A percentile compares a stretch with the other conserved stretches of the same genome.
phyloP scores from a whole-genome alignment of 2,888 invertebrate species.

The Tribolium freemani region DNA sequence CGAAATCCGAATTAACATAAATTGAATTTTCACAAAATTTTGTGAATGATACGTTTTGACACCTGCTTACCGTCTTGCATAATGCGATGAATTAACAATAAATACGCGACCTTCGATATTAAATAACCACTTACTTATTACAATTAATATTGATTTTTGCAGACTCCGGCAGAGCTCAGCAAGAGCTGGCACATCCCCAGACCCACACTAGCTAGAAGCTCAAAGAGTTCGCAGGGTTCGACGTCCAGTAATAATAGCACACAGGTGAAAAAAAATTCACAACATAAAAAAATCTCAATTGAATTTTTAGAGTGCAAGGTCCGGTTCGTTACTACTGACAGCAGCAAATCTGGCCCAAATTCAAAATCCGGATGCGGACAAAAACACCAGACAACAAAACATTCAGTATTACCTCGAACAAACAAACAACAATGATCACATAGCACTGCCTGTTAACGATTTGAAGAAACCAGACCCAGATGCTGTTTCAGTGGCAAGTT shows the following conservation, averaged over 20 bases:
- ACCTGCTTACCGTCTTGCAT: conserved; percentile 26
- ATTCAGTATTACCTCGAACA: conserved; percentile 63
- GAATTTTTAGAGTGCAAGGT: conserved; percentile 81
- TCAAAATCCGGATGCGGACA: conserved; percentile 49
- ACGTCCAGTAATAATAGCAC: conserved; percentile 83
- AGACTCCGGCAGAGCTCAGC: conserved; percentile 66
- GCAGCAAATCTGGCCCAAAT: conserved; percentile 78
- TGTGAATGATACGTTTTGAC: conserved; percentile 13
- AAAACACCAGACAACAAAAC: conserved; percentile 60
- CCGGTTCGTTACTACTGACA: conserved; percentile 83
- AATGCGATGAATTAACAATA: conserved; percentile 25
- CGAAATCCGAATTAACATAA: conserved; percentile 36
- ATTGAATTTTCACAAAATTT: background rate
- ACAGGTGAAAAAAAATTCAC: conserved; percentile 75
- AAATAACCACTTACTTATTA: conserved; percentile 11
- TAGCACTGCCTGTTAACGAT: conserved; percentile 34
- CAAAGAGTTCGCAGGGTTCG: conserved; percentile 78
- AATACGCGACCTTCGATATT: conserved; percentile 8
- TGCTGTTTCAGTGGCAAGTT: conserved; percentile 83
- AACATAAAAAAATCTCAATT: conserved; percentile 2
- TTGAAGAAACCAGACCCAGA: conserved; percentile 71
- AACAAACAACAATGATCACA: conserved; percentile 46
- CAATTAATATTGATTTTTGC: conserved; percentile 46
- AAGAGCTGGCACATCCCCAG: conserved; percentile 86
- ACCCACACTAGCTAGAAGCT: conserved; percentile 79